Base-by-base conservation (phyloP, 1,140 invertebrate genomes). In the Hypothenemus hampei region DNA sequence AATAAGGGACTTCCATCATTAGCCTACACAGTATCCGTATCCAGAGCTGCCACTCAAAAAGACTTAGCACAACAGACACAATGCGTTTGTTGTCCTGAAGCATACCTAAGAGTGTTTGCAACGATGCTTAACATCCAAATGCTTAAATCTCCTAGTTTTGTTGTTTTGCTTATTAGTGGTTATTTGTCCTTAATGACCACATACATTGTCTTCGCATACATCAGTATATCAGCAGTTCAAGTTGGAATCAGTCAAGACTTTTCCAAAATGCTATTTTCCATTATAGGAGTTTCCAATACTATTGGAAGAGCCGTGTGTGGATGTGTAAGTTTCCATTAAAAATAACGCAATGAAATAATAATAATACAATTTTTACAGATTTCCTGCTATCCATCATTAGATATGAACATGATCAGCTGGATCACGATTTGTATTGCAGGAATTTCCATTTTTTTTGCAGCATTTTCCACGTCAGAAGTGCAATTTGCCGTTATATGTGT, bases 111-210 rank as follows among this genome's bases (percentile, higher is more conserved):
- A 63, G 84, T 84, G 3, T 66, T 93, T 6, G 79, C 78, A 1
- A 90, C 85, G 18, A 89, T 95, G 85, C 76, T 96, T 61, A 89
- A 96, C 66, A 77, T 91, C 1, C 82, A 81, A 21, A 75, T 98
- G 1, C 77, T 98, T 11, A 81, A 81, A 64, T 92, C 89, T 43
- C 87, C 86, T 1, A 86, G 91, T 0, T 98, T 98, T 70, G 71
- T 91, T 23, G 75, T 97, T 33, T 76, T 98, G 16, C 82, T 87
- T 11, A 64, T 91, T 13, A 89, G 89, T 57, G 92, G 93, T 15
- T 88, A 92, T 56, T 78, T 97, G 10, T 93, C 90, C 2, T 45
- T 97, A 81, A 81, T 93, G 72, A 94, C 93, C 44, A 94, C 97
- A 74, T 97, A 95, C 69, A 86, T 94, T 5, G 94, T 94, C 0